These are phyloP conservation scores for Chymomyza costata DNA, from an alignment of 1,140 invertebrate species.

Conservation along the genomic window DNA sequence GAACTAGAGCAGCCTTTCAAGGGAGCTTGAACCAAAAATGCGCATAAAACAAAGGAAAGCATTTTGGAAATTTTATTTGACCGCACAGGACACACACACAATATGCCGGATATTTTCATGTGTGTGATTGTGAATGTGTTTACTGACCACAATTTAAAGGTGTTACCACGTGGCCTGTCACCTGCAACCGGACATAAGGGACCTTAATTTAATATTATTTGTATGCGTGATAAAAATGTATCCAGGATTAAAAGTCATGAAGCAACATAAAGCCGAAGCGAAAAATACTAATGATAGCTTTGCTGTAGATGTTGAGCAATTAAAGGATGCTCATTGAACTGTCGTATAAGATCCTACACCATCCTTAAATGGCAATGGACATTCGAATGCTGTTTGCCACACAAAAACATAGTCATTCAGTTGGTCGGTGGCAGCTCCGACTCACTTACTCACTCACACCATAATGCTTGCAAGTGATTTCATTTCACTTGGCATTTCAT, in stretches of 20 bases:
- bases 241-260: background rate
- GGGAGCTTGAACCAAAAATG: conserved; percentile 21
- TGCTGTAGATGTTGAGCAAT: no score
- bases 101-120: background rate
- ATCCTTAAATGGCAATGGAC: background rate
- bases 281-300: background rate
- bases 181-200: conserved; percentile 37
- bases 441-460: no score
- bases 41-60: conserved; percentile 69
- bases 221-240: background rate
- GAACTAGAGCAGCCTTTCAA: background rate
- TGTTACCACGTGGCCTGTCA: conserved; percentile 58
- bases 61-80: conserved; percentile 74
- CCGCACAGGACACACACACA: conserved; percentile 47
- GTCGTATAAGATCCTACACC: background rate
- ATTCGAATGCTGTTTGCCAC: no score
- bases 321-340: no score
- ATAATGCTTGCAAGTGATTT: no score
- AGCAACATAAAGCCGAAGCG: background rate
- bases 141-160: conserved; percentile 69
- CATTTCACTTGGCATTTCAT: conserved; percentile 65
- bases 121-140: conserved; percentile 8
- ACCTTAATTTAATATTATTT: no score
- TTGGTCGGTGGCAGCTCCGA: no score
- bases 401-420: no score